Percentiles rank a stretch among this genome's conserved stretches.
These are phyloP conservation scores for Wiebesia pumilae DNA, from an alignment of 1,140 invertebrate genomes.

Conservation along the genomic window DNA sequence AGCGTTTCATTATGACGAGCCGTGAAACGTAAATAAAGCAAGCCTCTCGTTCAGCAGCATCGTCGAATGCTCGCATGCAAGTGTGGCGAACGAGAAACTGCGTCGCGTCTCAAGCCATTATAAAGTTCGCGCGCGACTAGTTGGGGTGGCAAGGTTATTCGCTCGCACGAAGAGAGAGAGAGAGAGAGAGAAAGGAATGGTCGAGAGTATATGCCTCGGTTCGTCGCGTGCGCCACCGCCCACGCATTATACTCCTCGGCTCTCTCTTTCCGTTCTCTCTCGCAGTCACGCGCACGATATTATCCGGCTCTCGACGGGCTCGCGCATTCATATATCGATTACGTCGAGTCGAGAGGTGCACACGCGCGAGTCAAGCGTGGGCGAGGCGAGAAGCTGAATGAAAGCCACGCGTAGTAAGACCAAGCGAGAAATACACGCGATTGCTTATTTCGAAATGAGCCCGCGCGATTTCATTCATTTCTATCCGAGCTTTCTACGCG, in stretches of 20 bases:
- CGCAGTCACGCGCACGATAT: slow-evolving; percentile 20
- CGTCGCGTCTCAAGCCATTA: too few species aligned
- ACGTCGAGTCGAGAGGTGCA: slow-evolving; percentile 42
- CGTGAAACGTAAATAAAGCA: slow-evolving; percentile 32
- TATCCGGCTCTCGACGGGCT: slow-evolving; percentile 38
- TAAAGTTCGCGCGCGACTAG: neutral
- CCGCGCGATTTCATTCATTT: slow-evolving; percentile 33
- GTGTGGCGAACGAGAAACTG: too few species aligned
- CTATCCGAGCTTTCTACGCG: neutral
- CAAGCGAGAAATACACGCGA: slow-evolving; percentile 36
- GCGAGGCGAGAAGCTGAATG: slow-evolving; percentile 47
- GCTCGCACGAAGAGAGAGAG: slow-evolving; percentile 24
- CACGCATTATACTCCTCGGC: neutral
- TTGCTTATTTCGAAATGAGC: slow-evolving; percentile 43
- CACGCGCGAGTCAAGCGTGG: slow-evolving; percentile 40
- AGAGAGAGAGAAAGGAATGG: slow-evolving; percentile 10
- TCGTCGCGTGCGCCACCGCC: slow-evolving; percentile 46
- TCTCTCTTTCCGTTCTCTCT: slow-evolving; percentile 33
- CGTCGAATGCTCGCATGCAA: neutral
- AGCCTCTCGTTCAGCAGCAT: neutral
- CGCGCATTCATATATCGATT: slow-evolving; percentile 50
- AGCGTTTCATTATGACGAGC: slow-evolving; percentile 10
- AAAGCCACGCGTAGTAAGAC: slow-evolving; percentile 43
- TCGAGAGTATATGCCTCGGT: neutral
- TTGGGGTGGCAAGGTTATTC: slow-evolving; percentile 37